Conservation (phyloP, 2,113 vertebrate genomes). For the Anoura caudifer region DNA sequence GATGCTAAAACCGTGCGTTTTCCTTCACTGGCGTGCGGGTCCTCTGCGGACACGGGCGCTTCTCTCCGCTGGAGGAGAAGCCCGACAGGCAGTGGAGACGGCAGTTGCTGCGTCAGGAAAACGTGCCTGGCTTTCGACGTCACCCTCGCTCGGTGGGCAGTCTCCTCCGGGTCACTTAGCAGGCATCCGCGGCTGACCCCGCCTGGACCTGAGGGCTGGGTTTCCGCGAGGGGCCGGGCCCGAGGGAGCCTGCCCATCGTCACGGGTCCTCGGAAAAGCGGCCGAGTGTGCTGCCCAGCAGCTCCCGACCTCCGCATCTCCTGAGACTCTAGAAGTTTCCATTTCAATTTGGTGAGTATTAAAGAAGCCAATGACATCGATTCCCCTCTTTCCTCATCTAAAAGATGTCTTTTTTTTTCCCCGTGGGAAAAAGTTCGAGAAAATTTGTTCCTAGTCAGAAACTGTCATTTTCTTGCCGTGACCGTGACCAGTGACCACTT, state of each 20-base stretch:
- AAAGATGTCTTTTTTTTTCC: neutral
- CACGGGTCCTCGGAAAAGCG: neutral
- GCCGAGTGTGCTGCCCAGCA: accelerated
- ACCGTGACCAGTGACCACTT: neutral
- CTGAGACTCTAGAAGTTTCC: neutral
- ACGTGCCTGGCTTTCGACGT: accelerated
- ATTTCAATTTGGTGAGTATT: neutral
- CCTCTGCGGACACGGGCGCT: neutral
- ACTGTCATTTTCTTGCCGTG: neutral
- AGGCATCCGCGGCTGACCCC: neutral
- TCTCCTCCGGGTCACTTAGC: neutral
- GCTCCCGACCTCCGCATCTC: neutral
- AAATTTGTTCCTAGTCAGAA: neutral
- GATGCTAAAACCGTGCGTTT: neutral
- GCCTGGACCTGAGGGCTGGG: neutral
- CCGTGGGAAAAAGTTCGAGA: neutral
- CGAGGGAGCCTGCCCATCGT: neutral
- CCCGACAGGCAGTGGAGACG: neutral
- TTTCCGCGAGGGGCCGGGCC: neutral
- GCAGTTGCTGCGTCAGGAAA: neutral
- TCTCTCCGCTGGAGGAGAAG: neutral
- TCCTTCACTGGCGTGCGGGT: neutral
- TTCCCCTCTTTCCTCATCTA: neutral
- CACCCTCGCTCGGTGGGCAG: neutral
- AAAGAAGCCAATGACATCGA: neutral